A percentile compares a stretch with the other conserved stretches of the same genome.
phyloP scores from a whole-genome alignment of 1,140 invertebrate species.

The Pteromalus puparum region DNA sequence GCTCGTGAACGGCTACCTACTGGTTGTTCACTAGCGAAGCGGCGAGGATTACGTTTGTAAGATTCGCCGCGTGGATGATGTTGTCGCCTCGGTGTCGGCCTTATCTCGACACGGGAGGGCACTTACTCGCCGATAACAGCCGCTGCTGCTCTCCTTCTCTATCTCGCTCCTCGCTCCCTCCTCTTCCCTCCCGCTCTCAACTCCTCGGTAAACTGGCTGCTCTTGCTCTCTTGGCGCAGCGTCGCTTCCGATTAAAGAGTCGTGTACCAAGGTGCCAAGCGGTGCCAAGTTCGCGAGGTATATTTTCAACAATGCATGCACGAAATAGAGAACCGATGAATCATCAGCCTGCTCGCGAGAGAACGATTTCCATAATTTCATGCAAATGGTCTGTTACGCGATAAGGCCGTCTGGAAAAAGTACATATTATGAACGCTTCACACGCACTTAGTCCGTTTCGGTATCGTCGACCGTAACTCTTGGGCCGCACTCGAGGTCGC shows the following conservation, averaged over 20 bases:
- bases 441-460: neutral
- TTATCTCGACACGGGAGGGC: slow-evolving; percentile 73
- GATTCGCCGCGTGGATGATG: slow-evolving; percentile 71
- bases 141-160: slow-evolving; percentile 45
- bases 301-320: too few relatives aligned
- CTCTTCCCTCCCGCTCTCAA: too few relatives aligned
- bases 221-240: neutral
- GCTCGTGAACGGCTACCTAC: slow-evolving; percentile 57
- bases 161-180: slow-evolving; percentile 32
- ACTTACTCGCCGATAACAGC: slow-evolving; percentile 72
- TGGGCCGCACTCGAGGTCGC: neutral
- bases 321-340: neutral
- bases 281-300: neutral
- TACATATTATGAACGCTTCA: neutral
- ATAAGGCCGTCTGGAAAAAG: neutral
- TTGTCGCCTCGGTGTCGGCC: slow-evolving; percentile 72
- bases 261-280: neutral
- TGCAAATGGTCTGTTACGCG: neutral
- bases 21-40: slow-evolving; percentile 67
- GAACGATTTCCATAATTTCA: slow-evolving; percentile 15
- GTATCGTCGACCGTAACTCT: neutral
- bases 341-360: neutral
- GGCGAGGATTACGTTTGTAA: slow-evolving; percentile 69
- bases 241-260: neutral
- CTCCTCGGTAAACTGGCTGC: too few relatives aligned